A percentile compares a stretch with the other conserved stretches of the same genome.
Evolutionary conservation across 2,113 vertebrate genomes (phyloP).

Genomic region (Epinephelus moara): DNA sequence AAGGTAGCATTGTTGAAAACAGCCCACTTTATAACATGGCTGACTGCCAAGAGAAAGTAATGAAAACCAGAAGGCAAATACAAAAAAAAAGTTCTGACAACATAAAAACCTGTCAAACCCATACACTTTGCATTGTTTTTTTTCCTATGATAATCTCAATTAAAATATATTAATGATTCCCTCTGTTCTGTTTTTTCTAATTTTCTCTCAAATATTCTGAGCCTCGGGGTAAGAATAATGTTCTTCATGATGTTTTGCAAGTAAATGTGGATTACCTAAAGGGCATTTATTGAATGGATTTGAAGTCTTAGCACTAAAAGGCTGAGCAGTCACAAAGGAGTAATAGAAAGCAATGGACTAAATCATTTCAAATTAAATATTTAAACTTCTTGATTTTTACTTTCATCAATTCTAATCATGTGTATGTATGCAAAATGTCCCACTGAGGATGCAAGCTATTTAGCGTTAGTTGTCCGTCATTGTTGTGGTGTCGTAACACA

Average conservation of each 20-base stretch:
- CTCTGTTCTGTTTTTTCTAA: constrained; percentile 13
- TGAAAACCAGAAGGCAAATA: neutral
- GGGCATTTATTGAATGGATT: constrained; percentile 1
- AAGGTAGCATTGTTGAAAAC: neutral
- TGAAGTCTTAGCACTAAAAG: neutral
- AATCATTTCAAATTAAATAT: neutral
- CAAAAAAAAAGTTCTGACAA: constrained; percentile 2
- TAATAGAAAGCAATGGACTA: neutral
- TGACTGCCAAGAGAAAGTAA: constrained; percentile 10
- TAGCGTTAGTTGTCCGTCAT: constrained; percentile 44
- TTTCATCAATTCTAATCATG: neutral
- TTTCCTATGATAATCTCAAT: neutral
- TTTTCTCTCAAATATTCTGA: constrained; percentile 14
- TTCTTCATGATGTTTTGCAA: constrained; percentile 2
- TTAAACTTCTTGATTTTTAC: neutral
- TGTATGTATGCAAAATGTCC: constrained; percentile 15
- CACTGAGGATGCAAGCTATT: constrained; percentile 20
- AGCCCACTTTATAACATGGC: neutral
- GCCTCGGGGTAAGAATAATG: constrained; percentile 13
- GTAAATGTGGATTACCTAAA: constrained; percentile 2
- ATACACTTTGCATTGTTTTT: neutral
- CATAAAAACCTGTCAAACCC: neutral
- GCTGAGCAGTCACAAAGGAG: neutral
- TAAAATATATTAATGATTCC: neutral
- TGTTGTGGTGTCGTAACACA: constrained; percentile 45